Evolutionary conservation across 1,140 invertebrate genomes (phyloP), one percentile per base, ranked within the genome.

Genomic region (Oreohelix idahoensis): DNA sequence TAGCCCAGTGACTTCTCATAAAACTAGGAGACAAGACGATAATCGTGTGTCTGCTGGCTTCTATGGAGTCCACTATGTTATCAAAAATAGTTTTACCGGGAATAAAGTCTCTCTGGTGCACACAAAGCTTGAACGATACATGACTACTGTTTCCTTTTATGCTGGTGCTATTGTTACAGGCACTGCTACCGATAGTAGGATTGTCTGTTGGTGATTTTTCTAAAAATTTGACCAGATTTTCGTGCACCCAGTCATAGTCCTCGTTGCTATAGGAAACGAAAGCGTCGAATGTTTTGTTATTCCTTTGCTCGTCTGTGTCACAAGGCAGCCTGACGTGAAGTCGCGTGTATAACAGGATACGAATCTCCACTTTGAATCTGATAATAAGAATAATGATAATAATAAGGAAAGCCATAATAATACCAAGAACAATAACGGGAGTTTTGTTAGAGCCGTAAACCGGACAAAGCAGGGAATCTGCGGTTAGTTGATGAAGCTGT

Each of bases 21-120:
- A 98, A 98, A 92, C 97, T 97, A 90, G 97, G 96, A 58, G 97
- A 97, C 15, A 98, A 94, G 82, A 98, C 95, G 94, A 98, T 96
- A 70, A 98, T 96, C 23, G 97, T 98, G 79, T 97, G 94, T 81
- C 96, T 94, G 82, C 96, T 97, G 51, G 96, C 96, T 90, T 98
- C 96, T 11, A 97, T 96, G 32, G 96, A 96, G 91, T 97, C 96
- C 78, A 96, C 95, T 87, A 98, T 97, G 42, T 97, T 97, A 89
- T 98, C 97, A 45, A 96, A 95, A 85, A 98, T 89, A n/a, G 85
- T 77, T 2, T 86, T 87, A 20, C 89, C 89, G 17, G 86, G 87
- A 26, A 87, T 75, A 51, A 90, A 90, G 66, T 90, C 89, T 58
- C 88, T 79, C 78, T 89, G 87, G 75, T 90, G 89, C 5, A 90